These are phyloP conservation scores for Emydocephalus ijimae DNA, from an alignment of 2,113 vertebrate genomes.

Conservation along the genomic window DNA sequence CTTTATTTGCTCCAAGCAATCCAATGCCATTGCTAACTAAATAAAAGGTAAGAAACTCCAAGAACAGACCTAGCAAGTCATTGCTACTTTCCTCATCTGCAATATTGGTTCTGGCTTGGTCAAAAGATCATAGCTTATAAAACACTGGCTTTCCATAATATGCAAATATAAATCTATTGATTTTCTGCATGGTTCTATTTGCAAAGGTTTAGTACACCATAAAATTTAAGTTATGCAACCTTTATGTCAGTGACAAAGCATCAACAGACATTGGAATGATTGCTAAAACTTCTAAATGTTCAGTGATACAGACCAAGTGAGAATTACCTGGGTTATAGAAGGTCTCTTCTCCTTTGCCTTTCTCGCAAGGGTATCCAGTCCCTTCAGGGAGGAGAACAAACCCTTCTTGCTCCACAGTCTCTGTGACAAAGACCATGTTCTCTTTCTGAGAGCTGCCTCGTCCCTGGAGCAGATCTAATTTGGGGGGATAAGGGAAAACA, in stretches of 20 bases:
- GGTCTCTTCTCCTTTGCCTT: constrained; percentile 86
- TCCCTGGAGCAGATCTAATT: constrained; percentile 91
- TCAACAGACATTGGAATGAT: background rate
- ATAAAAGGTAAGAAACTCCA: background rate
- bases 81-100: background rate
- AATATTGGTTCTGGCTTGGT: background rate
- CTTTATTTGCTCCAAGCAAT: background rate
- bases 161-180: background rate
- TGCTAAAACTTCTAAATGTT: background rate
- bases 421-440: constrained; percentile 83
- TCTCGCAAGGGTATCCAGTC: constrained; percentile 88
- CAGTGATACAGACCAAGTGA: background rate
- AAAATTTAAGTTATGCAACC: background rate
- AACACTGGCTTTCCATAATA: background rate
- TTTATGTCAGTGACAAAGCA: background rate
- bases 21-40: background rate
- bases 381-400: constrained; percentile 93
- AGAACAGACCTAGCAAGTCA: background rate
- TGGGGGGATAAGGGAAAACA: background rate
- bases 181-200: background rate
- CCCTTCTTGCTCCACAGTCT: constrained; percentile 77
- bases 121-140: background rate
- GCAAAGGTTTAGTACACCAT: background rate
- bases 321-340: constrained; percentile 83
- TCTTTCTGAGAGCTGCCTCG: constrained; percentile 85